A percentile compares a stretch with the other conserved stretches of the same genome.
phyloP scores from a whole-genome alignment of 2,888 invertebrate species.

The Hydroisotoma schaefferi region DNA sequence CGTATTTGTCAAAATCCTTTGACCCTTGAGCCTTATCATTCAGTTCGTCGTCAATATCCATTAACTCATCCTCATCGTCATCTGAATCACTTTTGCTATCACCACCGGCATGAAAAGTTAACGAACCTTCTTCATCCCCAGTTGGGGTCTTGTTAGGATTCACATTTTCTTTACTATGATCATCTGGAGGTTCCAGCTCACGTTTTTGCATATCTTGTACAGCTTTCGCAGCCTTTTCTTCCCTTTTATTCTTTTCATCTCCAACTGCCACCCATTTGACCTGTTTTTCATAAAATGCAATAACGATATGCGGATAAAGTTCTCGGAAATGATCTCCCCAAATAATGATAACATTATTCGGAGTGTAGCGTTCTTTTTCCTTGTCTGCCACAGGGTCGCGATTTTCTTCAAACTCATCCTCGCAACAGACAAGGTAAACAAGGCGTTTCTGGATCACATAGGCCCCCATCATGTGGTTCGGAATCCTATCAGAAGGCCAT shows the following conservation, averaged over 20 bases:
- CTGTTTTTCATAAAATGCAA: conserved; percentile 24
- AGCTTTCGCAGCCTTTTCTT: conserved; percentile 6
- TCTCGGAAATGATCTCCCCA: conserved; percentile 10
- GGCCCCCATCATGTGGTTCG: conserved; percentile 18
- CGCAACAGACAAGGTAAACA: conserved; percentile 17
- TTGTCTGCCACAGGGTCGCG: background rate
- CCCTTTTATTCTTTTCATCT: background rate
- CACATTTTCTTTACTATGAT: background rate
- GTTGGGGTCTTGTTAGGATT: background rate
- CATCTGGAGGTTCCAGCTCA: background rate
- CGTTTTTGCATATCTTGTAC: conserved; percentile 7
- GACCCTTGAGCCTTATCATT: too few relatives aligned
- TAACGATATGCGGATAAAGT: conserved; percentile 26
- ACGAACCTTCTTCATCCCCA: too few relatives aligned
- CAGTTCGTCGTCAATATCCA: background rate
- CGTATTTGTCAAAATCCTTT: too few relatives aligned
- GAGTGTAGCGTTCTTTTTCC: background rate
- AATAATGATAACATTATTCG: conserved; percentile 16
- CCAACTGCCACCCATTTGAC: conserved; percentile 2
- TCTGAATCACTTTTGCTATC: background rate
- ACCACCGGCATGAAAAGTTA: too few relatives aligned
- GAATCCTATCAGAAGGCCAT: conserved; percentile 25
- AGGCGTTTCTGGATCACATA: conserved; percentile 16
- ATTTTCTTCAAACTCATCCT: background rate
- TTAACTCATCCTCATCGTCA: background rate